Percentiles rank a stretch among this genome's conserved stretches.
phyloP scores from a whole-genome alignment of 2,888 invertebrate genomes.

The Hylaea fasciaria region DNA sequence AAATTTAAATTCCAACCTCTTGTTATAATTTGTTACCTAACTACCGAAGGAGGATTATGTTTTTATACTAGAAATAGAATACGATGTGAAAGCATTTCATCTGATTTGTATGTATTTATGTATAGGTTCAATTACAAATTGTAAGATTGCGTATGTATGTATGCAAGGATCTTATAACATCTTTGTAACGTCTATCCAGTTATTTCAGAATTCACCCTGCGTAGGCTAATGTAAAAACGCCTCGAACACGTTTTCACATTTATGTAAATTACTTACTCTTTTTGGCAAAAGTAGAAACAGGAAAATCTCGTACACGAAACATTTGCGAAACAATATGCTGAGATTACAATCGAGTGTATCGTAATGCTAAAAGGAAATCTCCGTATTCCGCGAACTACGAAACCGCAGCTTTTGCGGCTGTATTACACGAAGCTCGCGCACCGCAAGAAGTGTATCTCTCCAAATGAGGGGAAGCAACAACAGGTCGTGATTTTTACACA shows the following conservation, averaged over 20 bases:
- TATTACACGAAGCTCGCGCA: background rate
- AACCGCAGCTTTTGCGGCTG: conserved; percentile 17
- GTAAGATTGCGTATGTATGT: background rate
- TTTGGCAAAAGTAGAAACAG: conserved; percentile 9
- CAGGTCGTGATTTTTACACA: too few species aligned
- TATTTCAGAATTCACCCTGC: background rate
- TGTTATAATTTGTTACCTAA: too few species aligned
- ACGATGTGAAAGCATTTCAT: too few species aligned
- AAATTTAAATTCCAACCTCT: background rate
- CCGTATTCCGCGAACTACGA: conserved; percentile 24
- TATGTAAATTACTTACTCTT: conserved; percentile 4
- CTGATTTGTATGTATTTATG: background rate
- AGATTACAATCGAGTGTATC: conserved; percentile 21
- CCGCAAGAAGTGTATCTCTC: background rate
- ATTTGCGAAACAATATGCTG: conserved; percentile 21
- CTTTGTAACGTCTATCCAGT: background rate
- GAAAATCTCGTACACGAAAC: conserved; percentile 7
- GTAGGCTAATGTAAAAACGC: background rate
- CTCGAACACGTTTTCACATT: background rate
- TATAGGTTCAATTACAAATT: too few species aligned
- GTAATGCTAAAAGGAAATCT: conserved; percentile 31
- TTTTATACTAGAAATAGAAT: too few species aligned
- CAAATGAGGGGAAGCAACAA: too few species aligned
- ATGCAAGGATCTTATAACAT: background rate
- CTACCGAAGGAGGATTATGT: too few species aligned